Evolutionary conservation across 2,888 invertebrate species (phyloP), one percentile per base, ranked within the genome.

Genomic region (Philaethria dido): DNA sequence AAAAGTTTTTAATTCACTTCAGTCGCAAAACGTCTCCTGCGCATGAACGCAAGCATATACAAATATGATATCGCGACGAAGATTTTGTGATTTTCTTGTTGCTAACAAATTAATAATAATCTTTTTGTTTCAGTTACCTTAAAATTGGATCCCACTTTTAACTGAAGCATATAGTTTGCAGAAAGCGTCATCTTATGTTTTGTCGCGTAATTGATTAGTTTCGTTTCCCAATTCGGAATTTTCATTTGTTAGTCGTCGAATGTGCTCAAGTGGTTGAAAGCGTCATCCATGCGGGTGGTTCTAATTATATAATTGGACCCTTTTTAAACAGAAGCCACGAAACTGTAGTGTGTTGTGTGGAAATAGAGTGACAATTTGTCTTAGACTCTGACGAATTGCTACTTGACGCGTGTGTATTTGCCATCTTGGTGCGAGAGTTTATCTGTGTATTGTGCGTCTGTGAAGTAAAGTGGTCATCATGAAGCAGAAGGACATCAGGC

Each of bases 401-500:
- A 79, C 80, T 78, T 78, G 84, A 80, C 83, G 82, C 81, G 83
- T 77, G 87, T 86, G 83, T 80, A 81, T 73, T 72, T 73, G 76
- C 74, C 77, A 78, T 66, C 80, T 73, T 72, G 73, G 78, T 75
- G 76, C 64, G 68, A 68, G 77, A 75, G 73, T 73, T 60, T 60
- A 47, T 14, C 60, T 60, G 45, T 60, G 57, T 57, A 42, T 57
- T 42, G 60, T 70, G 72, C 74, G 71, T 52, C 52, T 29, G 67
- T 70, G 60, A 68, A 68, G 73, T 45, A 87, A 86, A 84, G 89
- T 87, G 84, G 87, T 82, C 87, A 92, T 85, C 93, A 97, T 97
- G 97, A 96, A 97, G 94, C 96, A 96, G 90, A 97, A 97, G 94
- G 97, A 97, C 93, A 96, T 97, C 91, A 94, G 97, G 89, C 99